Conservation (phyloP, 2,888 invertebrate genomes). For the Lypha dubia region DNA sequence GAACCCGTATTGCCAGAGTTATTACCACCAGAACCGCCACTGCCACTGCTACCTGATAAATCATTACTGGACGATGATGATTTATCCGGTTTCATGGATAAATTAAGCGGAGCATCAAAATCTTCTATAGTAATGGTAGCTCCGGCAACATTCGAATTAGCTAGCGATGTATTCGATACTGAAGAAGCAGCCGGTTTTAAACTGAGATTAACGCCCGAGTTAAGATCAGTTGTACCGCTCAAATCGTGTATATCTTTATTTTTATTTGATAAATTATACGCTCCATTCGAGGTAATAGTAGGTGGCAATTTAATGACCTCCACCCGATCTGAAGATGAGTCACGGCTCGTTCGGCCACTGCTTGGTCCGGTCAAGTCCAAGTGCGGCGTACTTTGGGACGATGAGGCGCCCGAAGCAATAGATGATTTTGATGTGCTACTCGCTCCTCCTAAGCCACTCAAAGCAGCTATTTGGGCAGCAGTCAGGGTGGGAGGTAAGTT, state of each 20-base stretch:
- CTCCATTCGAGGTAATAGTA: slow-evolving; percentile 85
- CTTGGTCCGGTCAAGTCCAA: slow-evolving; percentile 72
- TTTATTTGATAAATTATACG: slow-evolving; percentile 83
- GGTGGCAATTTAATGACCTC: slow-evolving; percentile 92
- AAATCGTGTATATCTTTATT: slow-evolving; percentile 81
- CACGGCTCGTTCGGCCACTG: slow-evolving; percentile 75
- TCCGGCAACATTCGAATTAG: slow-evolving; percentile 77
- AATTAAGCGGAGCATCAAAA: slow-evolving; percentile 91
- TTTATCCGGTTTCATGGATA: slow-evolving; percentile 89
- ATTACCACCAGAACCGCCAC: slow-evolving; percentile 62
- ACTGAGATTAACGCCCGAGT: slow-evolving; percentile 82
- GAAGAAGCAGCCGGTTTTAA: slow-evolving; percentile 77
- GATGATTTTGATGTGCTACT: slow-evolving; percentile 68
- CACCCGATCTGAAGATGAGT: slow-evolving; percentile 86
- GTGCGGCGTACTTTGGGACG: slow-evolving; percentile 67
- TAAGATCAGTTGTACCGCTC: slow-evolving; percentile 77
- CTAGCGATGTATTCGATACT: slow-evolving; percentile 65
- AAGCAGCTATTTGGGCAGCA: slow-evolving; percentile 73
- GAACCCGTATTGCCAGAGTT: slow-evolving; percentile 74
- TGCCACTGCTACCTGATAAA: slow-evolving; percentile 72
- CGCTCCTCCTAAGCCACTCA: slow-evolving; percentile 71
- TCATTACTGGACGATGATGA: slow-evolving; percentile 75
- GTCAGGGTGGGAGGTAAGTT: slow-evolving; percentile 71
- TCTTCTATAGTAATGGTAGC: slow-evolving; percentile 84
- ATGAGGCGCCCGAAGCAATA: slow-evolving; percentile 46